Evolutionary conservation across 2,888 invertebrate species (phyloP), one percentile per base, ranked within the genome.

Genomic region (Tetropium fuscum): DNA sequence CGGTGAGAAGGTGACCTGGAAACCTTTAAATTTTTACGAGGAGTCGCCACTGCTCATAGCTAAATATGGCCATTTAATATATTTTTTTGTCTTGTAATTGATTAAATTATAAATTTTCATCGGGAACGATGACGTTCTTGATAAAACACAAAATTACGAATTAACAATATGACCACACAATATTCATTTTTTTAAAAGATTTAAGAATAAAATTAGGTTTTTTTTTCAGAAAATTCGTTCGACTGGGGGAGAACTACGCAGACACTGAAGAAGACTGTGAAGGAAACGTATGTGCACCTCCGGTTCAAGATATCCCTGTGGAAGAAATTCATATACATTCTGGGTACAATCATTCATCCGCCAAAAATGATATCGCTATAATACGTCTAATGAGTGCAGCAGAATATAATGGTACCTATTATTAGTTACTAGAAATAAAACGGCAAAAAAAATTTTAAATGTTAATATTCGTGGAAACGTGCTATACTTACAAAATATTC

Each of bases 231-330:
- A 16, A 48, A 13, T 30, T 32, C 5, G 58, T 77, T 15, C 58
- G 74, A 10, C 41, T 77, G 13, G 78, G 78, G n/a, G 78, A 78
- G 58, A 53, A 72, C 43, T 38, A 66, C 49, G 43, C 63, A n/a
- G 38, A 63, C 8, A 68, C 64, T 11, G 66, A 67, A 4, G 53
- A 62, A 1, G 78, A 78, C 55, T 78, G 77, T 58, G 69, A 70
- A 34, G 63, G 55, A 3, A 54, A 19, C 6, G 62, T 69, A 0
- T 84, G 84, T 61, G 74, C 77, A 15, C 80, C 77, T 7, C 79
- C 81, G 1, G 72, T 77, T 3, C 82, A 84, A 70, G 82, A 83
- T 63, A 72, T 78, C 20, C 25, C 48, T 15, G 72, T 77, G 2
- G 75, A 30, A 10, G n/a, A 44, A 38, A 1, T 53, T 1, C 20